Evolutionary conservation across 2,113 vertebrate genomes (phyloP), one percentile per base, ranked within the genome.

Genomic region (Enhydra lutris): DNA sequence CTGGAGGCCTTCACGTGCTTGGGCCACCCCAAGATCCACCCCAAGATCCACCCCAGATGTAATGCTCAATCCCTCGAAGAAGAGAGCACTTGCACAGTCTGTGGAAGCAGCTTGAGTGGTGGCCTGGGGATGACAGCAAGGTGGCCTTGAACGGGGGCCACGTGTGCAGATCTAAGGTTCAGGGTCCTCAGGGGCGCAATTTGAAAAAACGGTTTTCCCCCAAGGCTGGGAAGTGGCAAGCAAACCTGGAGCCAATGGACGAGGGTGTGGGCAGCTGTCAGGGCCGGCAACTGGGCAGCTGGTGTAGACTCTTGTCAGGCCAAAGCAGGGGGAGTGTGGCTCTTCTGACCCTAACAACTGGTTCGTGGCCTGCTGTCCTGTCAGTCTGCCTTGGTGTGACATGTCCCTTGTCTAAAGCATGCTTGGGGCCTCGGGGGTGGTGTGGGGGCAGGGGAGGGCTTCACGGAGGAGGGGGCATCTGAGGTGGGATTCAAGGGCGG

Each of bases 31-130:
- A 3, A 39, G 67, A 23, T 3, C 3, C 42, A 23, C 1, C 47
- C 59, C 3, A 3, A 39, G 67, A 23, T 3, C 50, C 29, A 3
- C 1, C 31, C 24, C 29, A 15, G 21, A 8, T 26, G 11, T 65
- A 8, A 55, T 6, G 17, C 47, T 71, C 34, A 4, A 36, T 2
- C 20, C 34, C 36, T 4, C 3, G 52, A 5, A 29, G 17, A 24
- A 20, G 78, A 10, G 20, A 1, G 11, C 13, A 0, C 21, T 4
- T 0, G 20, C 31, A 0, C 6, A 9, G 45, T 26, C 34, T 0
- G 3, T 8, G 47, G 63, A 31, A 24, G 34, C 59, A 1, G 5
- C 71, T 26, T 15, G 0, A 5, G 0, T 0, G 1, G 29, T 34
- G 47, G 34, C 6, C n/a, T 1, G 21, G 57, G 47, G 63, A 67